Conservation (phyloP, 2,113 vertebrate genomes). For the Heteronetta atricapilla region DNA sequence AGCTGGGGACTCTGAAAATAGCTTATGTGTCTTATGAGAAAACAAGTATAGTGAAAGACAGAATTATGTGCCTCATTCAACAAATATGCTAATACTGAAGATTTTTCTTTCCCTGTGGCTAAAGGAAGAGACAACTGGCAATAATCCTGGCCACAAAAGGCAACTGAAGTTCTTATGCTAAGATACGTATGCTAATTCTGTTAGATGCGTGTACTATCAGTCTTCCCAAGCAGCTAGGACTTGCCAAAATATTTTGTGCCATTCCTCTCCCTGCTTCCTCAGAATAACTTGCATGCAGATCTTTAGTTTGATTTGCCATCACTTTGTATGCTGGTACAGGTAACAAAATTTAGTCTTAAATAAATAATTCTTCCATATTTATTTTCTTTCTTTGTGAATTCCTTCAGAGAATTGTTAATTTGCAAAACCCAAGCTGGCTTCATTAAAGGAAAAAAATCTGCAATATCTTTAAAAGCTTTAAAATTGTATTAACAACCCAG, state of each 20-base stretch:
- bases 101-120: neutral
- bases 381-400: neutral
- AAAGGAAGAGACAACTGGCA: constrained; percentile 2
- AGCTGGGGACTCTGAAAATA: constrained; percentile 48
- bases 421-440: neutral
- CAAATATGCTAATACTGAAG: constrained; percentile 29
- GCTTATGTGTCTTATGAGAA: constrained; percentile 36
- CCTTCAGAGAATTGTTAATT: neutral
- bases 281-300: neutral
- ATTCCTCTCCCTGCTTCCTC: neutral
- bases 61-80: constrained; percentile 42
- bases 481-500: neutral
- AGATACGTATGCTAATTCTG: neutral
- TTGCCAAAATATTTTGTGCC: neutral
- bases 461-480: neutral
- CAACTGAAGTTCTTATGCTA: neutral
- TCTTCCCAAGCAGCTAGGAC: neutral
- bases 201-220: neutral
- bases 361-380: neutral
- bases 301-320: neutral
- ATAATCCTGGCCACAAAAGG: neutral
- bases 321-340: neutral
- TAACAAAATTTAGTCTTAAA: neutral
- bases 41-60: constrained; percentile 10
- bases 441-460: neutral